Evolutionary conservation across 2,797 vertebrate species (phyloP), one percentile per base, ranked within the genome.

Genomic region (Siniperca obscura): DNA sequence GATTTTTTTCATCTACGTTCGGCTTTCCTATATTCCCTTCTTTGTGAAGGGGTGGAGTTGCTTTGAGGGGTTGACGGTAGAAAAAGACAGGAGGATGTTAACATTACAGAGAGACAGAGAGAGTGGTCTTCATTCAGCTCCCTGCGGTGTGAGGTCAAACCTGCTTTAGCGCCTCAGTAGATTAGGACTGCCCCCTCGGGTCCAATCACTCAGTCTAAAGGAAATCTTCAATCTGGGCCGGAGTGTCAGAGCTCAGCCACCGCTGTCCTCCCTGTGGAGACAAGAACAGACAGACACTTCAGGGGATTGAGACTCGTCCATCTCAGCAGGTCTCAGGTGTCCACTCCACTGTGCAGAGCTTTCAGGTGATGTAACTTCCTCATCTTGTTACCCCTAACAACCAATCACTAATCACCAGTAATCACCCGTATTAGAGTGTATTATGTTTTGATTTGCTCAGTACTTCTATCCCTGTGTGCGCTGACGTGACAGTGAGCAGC

Each of bases 151-250:
- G 66, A 65, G 68, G 75, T 73, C 64, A 30, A 40, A 66, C 69
- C 36, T 36, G 67, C 25, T 56, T 68, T 9, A 27, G 42, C 64
- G 76, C 25, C 80, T 77, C 65, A 17, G 65, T 21, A 60, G 71
- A 78, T 84, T 53, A 69, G 67, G 16, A 44, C 76, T 5, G 66
- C 59, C 79, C 72, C 72, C 76, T 55, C 14, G 3, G 68, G 72
- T 66, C 68, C 71, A 38, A 70, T 84, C 62, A 7, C 10, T 74
- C 70, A 40, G 46, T 66, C 74, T 30, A 59, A 17, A 44, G 40
- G 57, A 81, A 53, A 17, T 25, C 22, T 62, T 68, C 66, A 38
- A 19, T 53, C 13, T 50, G 70, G 12, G 40, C 30, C 34, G 0
- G 1, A 3, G 1, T n/a, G 22, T 70, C 25, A 19, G 62, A 60